phyloP scores from a whole-genome alignment of 2,113 vertebrate genomes.

The Lepisosteus osseus region DNA sequence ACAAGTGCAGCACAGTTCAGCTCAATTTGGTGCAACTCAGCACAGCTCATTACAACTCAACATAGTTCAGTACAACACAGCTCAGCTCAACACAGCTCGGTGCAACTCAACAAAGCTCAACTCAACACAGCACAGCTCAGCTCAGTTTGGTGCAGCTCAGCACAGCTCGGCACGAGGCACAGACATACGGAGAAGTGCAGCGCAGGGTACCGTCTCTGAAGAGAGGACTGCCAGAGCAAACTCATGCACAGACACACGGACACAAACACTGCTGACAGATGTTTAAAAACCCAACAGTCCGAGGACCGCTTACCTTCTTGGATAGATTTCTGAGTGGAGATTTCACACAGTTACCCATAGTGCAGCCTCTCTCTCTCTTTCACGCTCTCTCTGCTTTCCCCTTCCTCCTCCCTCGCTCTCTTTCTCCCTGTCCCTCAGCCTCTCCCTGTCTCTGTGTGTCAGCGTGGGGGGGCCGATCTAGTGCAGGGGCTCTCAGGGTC shows the following conservation, averaged over 20 bases:
- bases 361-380: constrained; percentile 51
- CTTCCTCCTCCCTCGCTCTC: constrained; percentile 45
- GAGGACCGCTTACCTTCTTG: constrained; percentile 86
- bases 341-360: constrained; percentile 98
- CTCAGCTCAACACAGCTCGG: neutral
- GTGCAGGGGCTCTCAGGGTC: constrained; percentile 54
- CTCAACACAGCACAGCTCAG: constrained; percentile 5
- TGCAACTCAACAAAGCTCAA: neutral
- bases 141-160: constrained; percentile 21
- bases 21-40: neutral
- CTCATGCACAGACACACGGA: neutral
- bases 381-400: constrained; percentile 43
- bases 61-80: neutral
- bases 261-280: too few species aligned
- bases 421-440: constrained; percentile 37
- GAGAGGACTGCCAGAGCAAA: constrained; percentile 8
- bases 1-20: neutral
- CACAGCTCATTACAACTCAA: neutral
- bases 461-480: constrained; percentile 61
- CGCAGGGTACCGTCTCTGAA: constrained; percentile 16
- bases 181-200: constrained; percentile 26
- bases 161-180: constrained; percentile 25
- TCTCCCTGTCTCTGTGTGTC: constrained; percentile 45
- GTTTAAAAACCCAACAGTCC: neutral
- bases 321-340: constrained; percentile 89